Base-by-base conservation (phyloP, 2,888 invertebrate genomes). In the Euproctis similis region DNA sequence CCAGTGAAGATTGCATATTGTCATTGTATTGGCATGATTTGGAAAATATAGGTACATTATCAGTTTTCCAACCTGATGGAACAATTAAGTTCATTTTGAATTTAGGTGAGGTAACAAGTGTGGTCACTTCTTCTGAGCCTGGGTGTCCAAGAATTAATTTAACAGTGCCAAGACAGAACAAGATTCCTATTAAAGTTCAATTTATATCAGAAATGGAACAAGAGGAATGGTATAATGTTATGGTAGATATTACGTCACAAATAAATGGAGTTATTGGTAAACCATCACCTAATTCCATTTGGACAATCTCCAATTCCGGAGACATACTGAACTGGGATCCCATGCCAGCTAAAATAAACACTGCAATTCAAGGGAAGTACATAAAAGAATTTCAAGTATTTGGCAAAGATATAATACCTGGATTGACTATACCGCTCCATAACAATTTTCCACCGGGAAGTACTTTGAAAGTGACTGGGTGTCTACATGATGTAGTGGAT, bases 161-260 rank as follows among this genome's bases (percentile, higher is more conserved):
- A 40, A 90, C 93, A 55, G 89, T 91, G 1, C 90, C 93, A 6
- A 86, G 88, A 39, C 86, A 89, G 42, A 78, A 75, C 36, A 86
- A 85, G 35, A 59, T 71, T 31, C 87, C 90, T 4, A 86, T 94
- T 21, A 89, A 90, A 63, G 76, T 96, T 34, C 92, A 93, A 59
- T 95, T 95, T 63, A 85, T 88, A 28, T 90, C 92, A 45, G 95
- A 96, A 73, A 89, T 91, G 39, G 93, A 94, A 71, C 88, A 94
- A 76, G 95, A 95, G 72, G 95, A 96, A 61, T 96, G 96, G 96
- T 87, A 95, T 31, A 89, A 90, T 36, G 90, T 94, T 61, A 86
- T 95, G 48, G 90, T 92, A 8, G 90, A 90, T 41, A 92, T 93
- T 6, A 90, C 91, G 59, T 90, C 91, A 46, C 90, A 91, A 71